Percentiles rank a stretch among this genome's conserved stretches.
Evolutionary conservation across 2,797 vertebrate genomes (phyloP).

Genomic region (Alauda arvensis): DNA sequence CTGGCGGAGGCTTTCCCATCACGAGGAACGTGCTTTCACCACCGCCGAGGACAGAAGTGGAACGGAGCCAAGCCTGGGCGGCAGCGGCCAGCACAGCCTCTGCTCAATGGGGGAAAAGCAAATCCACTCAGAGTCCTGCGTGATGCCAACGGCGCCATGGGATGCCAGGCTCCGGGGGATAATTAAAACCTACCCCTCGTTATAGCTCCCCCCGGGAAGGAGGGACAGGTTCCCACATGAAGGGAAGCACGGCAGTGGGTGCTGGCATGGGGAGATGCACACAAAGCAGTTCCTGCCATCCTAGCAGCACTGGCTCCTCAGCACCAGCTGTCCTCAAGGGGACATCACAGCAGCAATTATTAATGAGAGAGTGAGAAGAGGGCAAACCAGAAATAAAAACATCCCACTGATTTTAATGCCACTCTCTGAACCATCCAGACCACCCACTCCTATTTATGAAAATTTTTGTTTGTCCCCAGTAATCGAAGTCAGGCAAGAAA

Average conservation of each 20-base stretch:
- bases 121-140: neutral
- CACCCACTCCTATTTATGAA: neutral
- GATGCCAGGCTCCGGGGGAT: accelerated
- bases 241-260: accelerated
- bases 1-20: neutral
- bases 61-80: neutral
- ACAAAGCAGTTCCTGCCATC: slow-evolving; percentile 10
- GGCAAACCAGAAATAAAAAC: neutral
- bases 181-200: neutral
- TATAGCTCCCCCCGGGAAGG: neutral
- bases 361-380: neutral
- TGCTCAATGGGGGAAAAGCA: neutral
- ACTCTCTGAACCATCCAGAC: neutral
- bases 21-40: slow-evolving; percentile 28
- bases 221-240: accelerated
- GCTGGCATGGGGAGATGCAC: neutral
- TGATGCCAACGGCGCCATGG: accelerated
- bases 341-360: neutral
- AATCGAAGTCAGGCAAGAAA: neutral
- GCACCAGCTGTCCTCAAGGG: neutral
- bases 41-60: neutral
- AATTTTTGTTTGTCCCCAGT: neutral
- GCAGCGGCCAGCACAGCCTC: neutral
- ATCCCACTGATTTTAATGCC: neutral
- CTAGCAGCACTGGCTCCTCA: neutral